These are phyloP conservation scores for Steromphala cineraria DNA, from an alignment of 2,888 invertebrate species.

Conservation along the genomic window DNA sequence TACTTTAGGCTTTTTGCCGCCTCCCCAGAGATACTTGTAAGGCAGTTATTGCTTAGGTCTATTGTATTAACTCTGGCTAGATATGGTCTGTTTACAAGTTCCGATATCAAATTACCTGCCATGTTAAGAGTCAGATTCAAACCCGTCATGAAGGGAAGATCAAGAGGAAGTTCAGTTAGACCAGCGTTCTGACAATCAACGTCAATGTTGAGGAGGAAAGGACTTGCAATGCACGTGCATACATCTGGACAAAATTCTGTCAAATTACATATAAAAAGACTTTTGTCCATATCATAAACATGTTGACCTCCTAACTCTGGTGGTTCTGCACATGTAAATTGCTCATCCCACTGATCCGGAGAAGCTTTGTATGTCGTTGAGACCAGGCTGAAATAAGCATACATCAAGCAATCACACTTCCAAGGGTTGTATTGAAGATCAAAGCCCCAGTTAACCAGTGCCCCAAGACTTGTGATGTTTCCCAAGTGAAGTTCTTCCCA, in stretches of 20 bases:
- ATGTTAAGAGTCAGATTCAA: not conserved
- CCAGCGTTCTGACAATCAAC: not conserved
- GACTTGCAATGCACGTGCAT: not conserved
- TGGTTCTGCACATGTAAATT: not conserved
- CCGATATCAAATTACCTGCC: not conserved
- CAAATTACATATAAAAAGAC: not conserved
- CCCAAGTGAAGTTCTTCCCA: not conserved
- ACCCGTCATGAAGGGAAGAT: not conserved
- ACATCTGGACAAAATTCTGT: not conserved
- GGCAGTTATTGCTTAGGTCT: not conserved
- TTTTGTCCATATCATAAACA: not conserved
- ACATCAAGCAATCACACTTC: not conserved
- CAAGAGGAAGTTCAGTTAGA: not conserved
- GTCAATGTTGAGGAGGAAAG: not conserved
- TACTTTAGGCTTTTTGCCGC: not conserved
- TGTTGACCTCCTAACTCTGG: not conserved
- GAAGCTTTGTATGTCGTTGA: not conserved
- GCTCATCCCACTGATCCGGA: not conserved
- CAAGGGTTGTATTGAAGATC: not conserved
- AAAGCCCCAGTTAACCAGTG: not conserved
- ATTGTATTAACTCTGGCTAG: not conserved
- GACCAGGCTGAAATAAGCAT: not conserved
- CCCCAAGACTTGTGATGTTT: not conserved
- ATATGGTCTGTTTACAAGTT: not conserved
- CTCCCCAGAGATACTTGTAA: not conserved